Evolutionary conservation across 2,113 vertebrate genomes (phyloP).

Genomic region (Cricetomys ansorgei): DNA sequence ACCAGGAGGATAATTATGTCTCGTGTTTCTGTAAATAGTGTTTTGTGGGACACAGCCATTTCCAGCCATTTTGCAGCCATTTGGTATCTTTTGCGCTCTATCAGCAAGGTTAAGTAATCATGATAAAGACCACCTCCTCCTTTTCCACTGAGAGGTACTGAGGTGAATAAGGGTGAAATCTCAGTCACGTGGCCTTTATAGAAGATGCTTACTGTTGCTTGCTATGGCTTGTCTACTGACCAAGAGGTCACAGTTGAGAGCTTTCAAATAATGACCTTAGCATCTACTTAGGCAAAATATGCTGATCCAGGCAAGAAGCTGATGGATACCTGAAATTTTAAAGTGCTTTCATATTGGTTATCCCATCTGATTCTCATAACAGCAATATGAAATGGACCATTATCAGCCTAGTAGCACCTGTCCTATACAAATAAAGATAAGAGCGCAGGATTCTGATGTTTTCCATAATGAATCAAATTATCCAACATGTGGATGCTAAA

Average conservation of each 20-base stretch:
- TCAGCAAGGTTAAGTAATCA: neutral
- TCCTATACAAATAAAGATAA: conserved; percentile 9
- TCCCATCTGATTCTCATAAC: neutral
- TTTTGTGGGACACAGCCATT: neutral
- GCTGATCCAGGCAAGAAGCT: neutral
- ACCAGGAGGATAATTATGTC: neutral
- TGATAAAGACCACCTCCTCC: neutral
- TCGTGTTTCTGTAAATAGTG: neutral
- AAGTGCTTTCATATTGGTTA: conserved; percentile 10
- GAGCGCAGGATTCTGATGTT: neutral
- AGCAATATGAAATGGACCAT: neutral
- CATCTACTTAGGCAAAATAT: neutral
- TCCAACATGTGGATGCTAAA: neutral
- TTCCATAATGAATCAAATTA: neutral
- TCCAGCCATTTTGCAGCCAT: neutral
- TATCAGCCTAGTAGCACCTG: neutral
- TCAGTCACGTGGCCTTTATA: conserved; percentile 8
- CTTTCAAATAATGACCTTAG: neutral
- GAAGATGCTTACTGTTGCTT: neutral
- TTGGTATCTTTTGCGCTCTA: neutral
- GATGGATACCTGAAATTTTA: neutral
- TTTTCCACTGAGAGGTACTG: neutral
- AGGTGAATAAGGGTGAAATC: neutral
- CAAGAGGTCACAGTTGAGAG: conserved; percentile 14
- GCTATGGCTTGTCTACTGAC: neutral